These are phyloP conservation scores for Thaumetopoea pityocampa DNA, from an alignment of 1,140 invertebrate genomes.

Conservation along the genomic window DNA sequence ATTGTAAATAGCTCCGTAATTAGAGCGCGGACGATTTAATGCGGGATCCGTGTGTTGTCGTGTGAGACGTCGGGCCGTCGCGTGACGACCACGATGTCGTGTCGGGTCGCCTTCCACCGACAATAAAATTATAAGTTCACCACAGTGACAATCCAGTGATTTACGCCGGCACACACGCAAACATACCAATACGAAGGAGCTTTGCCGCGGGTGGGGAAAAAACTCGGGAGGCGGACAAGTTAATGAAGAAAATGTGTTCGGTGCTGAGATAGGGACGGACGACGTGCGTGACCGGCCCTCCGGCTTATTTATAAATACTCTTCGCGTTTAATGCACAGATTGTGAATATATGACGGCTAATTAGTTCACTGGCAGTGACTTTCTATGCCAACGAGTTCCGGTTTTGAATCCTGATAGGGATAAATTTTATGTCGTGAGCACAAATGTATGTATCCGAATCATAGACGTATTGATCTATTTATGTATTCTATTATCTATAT, in stretches of 20 bases:
- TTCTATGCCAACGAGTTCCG: too few relatives aligned
- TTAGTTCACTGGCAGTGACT: too few relatives aligned
- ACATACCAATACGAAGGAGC: slow-evolving; percentile 66
- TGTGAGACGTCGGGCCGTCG: slow-evolving; percentile 46
- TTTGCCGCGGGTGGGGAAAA: slow-evolving; percentile 49
- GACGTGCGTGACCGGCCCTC: slow-evolving; percentile 43
- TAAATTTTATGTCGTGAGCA: too few relatives aligned
- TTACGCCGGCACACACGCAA: slow-evolving; percentile 70
- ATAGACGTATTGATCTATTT: too few relatives aligned
- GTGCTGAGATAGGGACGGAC: slow-evolving; percentile 38
- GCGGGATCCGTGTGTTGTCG: slow-evolving; percentile 48
- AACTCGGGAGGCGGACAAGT: slow-evolving; percentile 56
- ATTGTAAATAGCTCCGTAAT: slow-evolving; percentile 57
- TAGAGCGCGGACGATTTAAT: slow-evolving; percentile 67
- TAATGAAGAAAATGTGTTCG: slow-evolving; percentile 68
- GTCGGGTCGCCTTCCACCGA: slow-evolving; percentile 65
- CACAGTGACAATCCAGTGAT: slow-evolving; percentile 74
- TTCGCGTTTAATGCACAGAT: slow-evolving; percentile 14
- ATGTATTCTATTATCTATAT: too few relatives aligned
- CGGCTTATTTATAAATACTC: slow-evolving; percentile 42
- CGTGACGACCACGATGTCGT: slow-evolving; percentile 56
- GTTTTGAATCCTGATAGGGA: too few relatives aligned
- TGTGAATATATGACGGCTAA: slow-evolving; percentile 23
- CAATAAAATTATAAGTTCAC: slow-evolving; percentile 74
- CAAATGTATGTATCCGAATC: too few relatives aligned